These are phyloP conservation scores for Mylabris sibirica DNA, from an alignment of 2,888 invertebrate genomes.

Conservation along the genomic window DNA sequence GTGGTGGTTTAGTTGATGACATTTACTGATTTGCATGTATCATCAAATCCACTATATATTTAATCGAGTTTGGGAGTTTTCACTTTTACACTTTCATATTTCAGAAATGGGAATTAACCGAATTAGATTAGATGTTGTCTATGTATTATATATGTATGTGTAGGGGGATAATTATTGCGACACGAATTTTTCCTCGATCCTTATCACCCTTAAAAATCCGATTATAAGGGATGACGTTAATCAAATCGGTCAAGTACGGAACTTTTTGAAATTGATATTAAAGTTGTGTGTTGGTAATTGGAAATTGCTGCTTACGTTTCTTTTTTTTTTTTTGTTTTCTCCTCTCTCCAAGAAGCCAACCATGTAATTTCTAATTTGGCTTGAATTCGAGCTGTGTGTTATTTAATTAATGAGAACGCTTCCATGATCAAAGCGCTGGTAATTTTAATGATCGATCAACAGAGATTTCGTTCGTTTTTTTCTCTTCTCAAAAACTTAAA, in stretches of 20 bases:
- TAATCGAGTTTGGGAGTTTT: background rate
- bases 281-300: conserved; percentile 10
- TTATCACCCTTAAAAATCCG: conserved; percentile 10
- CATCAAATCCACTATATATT: background rate
- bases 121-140: background rate
- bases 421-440: background rate
- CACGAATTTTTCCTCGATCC: conserved; percentile 5
- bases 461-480: background rate
- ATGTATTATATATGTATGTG: background rate
- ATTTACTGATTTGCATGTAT: conserved; percentile 3
- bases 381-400: conserved; percentile 31
- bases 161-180: background rate
- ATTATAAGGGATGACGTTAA: conserved; percentile 11
- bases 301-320: background rate
- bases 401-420: conserved; percentile 26
- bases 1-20: background rate
- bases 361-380: conserved; percentile 34
- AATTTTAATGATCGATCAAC: background rate
- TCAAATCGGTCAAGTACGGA: conserved; percentile 12
- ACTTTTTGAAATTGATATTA: conserved; percentile 28
- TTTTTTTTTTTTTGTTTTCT: background rate
- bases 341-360: background rate
- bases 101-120: background rate
- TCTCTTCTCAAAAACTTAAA: background rate
- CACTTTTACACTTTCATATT: conserved; percentile 6